phyloP scores from a whole-genome alignment of 2,797 vertebrate species.

The Crax fasciolata region DNA sequence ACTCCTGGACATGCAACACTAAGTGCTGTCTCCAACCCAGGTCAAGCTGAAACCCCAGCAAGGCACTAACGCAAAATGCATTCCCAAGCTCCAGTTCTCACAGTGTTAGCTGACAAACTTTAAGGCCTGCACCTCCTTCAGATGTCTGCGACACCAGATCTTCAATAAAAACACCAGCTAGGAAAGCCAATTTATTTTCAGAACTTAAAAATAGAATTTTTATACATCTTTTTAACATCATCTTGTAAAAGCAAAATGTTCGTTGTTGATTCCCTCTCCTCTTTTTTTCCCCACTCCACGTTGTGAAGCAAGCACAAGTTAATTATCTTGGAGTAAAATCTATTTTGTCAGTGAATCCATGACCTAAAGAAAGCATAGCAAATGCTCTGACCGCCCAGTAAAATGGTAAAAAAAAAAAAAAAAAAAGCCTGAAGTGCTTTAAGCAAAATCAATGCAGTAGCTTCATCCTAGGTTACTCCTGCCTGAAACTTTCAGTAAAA shows the following conservation, averaged over 20 bases:
- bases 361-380: not conserved
- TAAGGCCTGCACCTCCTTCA: not conserved
- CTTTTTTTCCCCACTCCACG: not conserved
- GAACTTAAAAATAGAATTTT: not conserved
- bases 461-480: not conserved
- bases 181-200: not conserved
- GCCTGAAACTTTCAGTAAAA: not conserved
- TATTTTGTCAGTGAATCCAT: not conserved
- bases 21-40: not conserved
- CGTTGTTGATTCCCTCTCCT: not conserved
- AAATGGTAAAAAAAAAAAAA: not conserved
- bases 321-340: not conserved
- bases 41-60: constrained; percentile 6
- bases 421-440: not conserved
- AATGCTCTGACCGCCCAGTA: not conserved
- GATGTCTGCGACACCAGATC: not conserved
- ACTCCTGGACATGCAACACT: not conserved
- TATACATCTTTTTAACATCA: not conserved
- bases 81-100: not conserved
- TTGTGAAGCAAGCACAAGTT: not conserved
- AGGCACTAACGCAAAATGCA: constrained; percentile 9
- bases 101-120: not conserved
- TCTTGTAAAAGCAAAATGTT: not conserved
- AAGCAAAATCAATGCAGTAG: not conserved
- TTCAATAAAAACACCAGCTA: not conserved